These are phyloP conservation scores for Lasioglossum figueresi DNA, from an alignment of 2,888 invertebrate species.

Conservation along the genomic window DNA sequence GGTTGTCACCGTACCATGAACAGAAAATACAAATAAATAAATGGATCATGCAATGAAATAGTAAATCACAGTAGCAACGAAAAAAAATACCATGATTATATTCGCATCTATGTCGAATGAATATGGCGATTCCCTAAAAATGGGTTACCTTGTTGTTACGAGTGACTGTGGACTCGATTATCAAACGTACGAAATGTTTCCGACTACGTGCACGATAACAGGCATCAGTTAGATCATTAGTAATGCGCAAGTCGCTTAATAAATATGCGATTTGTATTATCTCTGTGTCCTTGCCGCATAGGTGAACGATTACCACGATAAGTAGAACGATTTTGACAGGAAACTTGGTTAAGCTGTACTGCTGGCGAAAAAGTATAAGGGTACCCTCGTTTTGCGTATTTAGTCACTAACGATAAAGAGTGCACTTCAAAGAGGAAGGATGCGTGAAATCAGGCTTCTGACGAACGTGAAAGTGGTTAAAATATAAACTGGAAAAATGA, in stretches of 20 bases:
- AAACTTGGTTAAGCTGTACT: constrained; percentile 35
- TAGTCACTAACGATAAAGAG: constrained; percentile 6
- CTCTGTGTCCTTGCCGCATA: constrained; percentile 55
- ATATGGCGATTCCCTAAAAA: constrained; percentile 50
- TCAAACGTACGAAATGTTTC: constrained; percentile 16
- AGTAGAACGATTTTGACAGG: constrained; percentile 61
- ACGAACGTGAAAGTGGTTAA: constrained; percentile 23
- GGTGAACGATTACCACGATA: constrained; percentile 48
- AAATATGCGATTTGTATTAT: constrained; percentile 59
- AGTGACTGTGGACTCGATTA: constrained; percentile 22
- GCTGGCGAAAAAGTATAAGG: neutral
- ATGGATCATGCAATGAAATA: neutral
- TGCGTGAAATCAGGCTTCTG: constrained; percentile 22
- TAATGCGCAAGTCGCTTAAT: constrained; percentile 50
- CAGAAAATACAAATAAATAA: neutral
- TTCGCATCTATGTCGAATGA: constrained; percentile 21
- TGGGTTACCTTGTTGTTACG: constrained; percentile 26
- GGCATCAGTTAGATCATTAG: constrained; percentile 12
- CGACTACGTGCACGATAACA: neutral
- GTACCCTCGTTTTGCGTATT: neutral
- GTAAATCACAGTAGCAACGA: neutral
- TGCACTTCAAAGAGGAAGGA: constrained; percentile 15
- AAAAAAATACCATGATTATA: constrained; percentile 14
- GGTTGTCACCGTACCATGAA: neutral
- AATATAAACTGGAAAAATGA: constrained; percentile 84